Percentiles rank a stretch among this genome's conserved stretches.
Conservation (phyloP, 2,113 vertebrate species). For the Carassius carassius region DNA sequence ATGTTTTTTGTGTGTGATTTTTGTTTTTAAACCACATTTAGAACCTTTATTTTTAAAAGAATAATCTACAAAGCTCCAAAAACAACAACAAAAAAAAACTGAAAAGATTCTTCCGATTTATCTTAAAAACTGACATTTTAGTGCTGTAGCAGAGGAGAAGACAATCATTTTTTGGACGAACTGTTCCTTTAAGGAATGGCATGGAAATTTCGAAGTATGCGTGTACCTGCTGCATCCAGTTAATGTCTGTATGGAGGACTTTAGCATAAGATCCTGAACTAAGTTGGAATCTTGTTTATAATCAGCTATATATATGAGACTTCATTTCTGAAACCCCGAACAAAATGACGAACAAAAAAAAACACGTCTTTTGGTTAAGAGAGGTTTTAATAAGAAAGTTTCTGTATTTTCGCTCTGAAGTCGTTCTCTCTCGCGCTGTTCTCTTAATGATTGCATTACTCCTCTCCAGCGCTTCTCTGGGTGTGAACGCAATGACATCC, state of each 20-base stretch:
- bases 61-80: neutral
- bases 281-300: neutral
- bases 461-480: constrained; percentile 38
- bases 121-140: neutral
- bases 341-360: neutral
- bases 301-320: neutral
- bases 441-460: constrained; percentile 18
- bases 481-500: constrained; percentile 54
- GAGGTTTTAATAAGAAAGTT: neutral
- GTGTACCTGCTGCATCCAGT: neutral
- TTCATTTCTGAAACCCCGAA: neutral
- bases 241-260: neutral
- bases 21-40: neutral
- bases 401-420: neutral
- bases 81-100: neutral
- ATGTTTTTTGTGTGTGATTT: too few species aligned
- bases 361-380: neutral
- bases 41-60: neutral
- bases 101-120: too few species aligned
- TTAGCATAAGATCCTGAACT: neutral
- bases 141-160: neutral
- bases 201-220: neutral
- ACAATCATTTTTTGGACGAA: neutral
- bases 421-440: neutral
- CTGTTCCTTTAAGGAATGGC: neutral